Evolutionary conservation across 2,113 vertebrate species (phyloP).

Genomic region (Bubalus kerabau): DNA sequence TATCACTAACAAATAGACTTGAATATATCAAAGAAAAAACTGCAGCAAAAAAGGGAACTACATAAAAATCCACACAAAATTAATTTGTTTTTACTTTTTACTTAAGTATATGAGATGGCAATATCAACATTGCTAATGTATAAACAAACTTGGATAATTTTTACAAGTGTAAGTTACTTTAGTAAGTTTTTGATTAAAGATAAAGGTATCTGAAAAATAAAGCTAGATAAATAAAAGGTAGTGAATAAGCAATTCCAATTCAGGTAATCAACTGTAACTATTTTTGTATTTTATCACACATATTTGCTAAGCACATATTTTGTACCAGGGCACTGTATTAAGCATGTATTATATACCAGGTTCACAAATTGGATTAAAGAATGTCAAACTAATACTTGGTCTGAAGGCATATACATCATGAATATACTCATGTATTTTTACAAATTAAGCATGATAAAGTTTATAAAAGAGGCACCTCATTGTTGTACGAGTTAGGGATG

Average conservation of each 20-base stretch:
- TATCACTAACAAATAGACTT: not conserved
- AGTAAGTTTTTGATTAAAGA: not conserved
- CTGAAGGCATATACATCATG: not conserved
- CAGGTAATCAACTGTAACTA: not conserved
- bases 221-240: not conserved
- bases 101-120: not conserved
- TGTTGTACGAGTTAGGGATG: not conserved
- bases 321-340: not conserved
- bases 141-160: not conserved
- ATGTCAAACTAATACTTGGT: not conserved
- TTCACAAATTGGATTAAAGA: not conserved
- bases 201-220: not conserved
- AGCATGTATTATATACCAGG: not conserved
- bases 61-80: not conserved
- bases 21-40: not conserved
- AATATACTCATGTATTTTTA: not conserved
- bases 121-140: not conserved
- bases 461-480: not conserved
- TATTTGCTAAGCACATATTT: not conserved
- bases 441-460: not conserved
- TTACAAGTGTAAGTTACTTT: not conserved
- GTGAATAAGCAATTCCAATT: not conserved
- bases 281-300: not conserved
- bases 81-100: not conserved
- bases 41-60: not conserved